Evolutionary conservation across 2,797 vertebrate species (phyloP), one percentile per base, ranked within the genome.

Genomic region (Apodemus agrarius): DNA sequence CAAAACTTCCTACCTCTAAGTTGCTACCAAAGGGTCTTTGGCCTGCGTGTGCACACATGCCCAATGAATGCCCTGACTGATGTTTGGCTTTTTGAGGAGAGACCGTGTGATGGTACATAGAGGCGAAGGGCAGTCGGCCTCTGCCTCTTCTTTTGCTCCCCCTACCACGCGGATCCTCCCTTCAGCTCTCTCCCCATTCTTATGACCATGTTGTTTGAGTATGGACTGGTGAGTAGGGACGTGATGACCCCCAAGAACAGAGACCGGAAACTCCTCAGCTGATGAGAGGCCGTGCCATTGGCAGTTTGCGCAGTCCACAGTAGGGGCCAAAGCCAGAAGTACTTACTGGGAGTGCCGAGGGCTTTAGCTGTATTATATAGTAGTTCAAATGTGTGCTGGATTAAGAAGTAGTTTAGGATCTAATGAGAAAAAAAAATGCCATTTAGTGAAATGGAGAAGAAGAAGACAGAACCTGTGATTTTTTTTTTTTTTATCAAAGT

Each of bases 1-100:
- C 87, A 85, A 96, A 94, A 95, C 87, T 95, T 96, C 89, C 96
- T 97, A 95, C 96, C 97, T 98, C 96, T 97, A 93, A 85, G 75
- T 98, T 97, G 72, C 93, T 92, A 87, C 90, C 94, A 97, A 93
- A 95, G 88, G 91, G 87, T 90, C 87, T 96, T 95, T 90, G 89
- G 92, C 84, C 65, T 97, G 93, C 87, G 31, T 89, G 74, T 76
- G 43, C 90, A 87, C 75, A 96, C 88, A 93, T n/a, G 34, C 52
- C 87, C 74, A 96, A 90, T 95, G 79, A 94, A 96, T 88, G 61
- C 80, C 52, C 96, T 96, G 87, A 69, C 78, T 85, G 34, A 72
- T 93, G 95, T 93, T 92, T 93, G 84, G 72, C 52, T 90, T 91
- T 91, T 94, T 93, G 65, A 91, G 76, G 85, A 95, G 81, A 96